Conservation (phyloP, 1,140 invertebrate genomes). For the Drosophila arawakana region DNA sequence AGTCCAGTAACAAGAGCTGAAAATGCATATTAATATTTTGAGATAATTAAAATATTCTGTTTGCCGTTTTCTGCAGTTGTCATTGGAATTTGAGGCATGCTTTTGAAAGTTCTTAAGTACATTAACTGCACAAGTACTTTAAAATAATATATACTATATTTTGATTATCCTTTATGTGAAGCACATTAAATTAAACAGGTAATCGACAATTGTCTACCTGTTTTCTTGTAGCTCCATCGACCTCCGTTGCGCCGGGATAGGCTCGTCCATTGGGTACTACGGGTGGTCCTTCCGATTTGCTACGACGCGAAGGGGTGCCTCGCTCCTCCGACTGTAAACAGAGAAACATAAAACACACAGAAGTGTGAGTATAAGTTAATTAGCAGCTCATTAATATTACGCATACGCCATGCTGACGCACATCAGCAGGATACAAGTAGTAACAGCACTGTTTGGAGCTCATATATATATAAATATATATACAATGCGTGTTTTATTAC, state of each 20-base stretch:
- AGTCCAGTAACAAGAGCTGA: conserved; percentile 17
- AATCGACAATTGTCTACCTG: conserved; percentile 80
- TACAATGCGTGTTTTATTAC: conserved; percentile 50
- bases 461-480: conserved; percentile 58
- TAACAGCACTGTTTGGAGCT: conserved; percentile 9
- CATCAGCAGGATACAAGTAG: conserved; percentile 45
- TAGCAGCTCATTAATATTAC: conserved; percentile 76
- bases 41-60: neutral
- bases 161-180: conserved; percentile 20
- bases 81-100: conserved; percentile 11
- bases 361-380: conserved; percentile 55
- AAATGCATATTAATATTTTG: neutral
- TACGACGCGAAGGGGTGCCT: conserved; percentile 86
- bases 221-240: conserved; percentile 84
- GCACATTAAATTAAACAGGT: conserved; percentile 21
- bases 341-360: conserved; percentile 1
- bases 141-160: conserved; percentile 24
- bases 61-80: conserved; percentile 7
- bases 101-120: neutral
- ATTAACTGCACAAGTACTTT: conserved; percentile 27
- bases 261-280: conserved; percentile 85
- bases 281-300: conserved; percentile 89
- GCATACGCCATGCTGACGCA: conserved; percentile 67
- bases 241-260: conserved; percentile 83
- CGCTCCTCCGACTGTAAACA: conserved; percentile 86